phyloP scores from a whole-genome alignment of 2,797 vertebrate species.

The Periparus ater region DNA sequence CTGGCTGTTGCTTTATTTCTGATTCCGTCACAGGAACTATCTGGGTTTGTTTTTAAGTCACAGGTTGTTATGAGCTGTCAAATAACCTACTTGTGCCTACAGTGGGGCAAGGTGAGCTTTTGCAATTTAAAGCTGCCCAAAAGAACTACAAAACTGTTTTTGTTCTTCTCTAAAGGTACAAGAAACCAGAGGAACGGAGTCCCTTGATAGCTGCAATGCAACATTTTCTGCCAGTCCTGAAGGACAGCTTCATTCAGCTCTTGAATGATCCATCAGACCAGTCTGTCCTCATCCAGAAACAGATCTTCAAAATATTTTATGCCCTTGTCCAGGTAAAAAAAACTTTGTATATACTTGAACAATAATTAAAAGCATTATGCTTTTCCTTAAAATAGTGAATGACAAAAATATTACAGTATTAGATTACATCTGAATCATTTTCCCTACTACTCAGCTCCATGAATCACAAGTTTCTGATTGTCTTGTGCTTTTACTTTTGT shows the following conservation, averaged over 20 bases:
- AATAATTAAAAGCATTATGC: neutral
- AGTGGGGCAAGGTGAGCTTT: neutral
- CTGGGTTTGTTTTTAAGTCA: neutral
- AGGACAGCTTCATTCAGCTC: conserved; percentile 95
- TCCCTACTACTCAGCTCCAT: neutral
- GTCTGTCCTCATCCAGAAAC: conserved; percentile 98
- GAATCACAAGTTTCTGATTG: neutral
- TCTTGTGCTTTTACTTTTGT: neutral
- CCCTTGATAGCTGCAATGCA: conserved; percentile 98
- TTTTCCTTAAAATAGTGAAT: neutral
- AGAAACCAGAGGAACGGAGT: conserved; percentile 95
- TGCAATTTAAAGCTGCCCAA: neutral
- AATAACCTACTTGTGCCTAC: neutral
- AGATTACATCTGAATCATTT: neutral
- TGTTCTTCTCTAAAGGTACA: conserved; percentile 84
- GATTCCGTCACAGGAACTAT: neutral
- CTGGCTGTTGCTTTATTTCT: neutral
- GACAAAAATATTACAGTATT: neutral
- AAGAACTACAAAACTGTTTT: conserved; percentile 51
- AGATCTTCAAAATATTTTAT: conserved; percentile 99
- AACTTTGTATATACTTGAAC: neutral
- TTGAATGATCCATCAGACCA: conserved; percentile 91
- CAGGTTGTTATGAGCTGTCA: neutral
- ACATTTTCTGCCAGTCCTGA: conserved; percentile 97
- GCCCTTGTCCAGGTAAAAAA: conserved; percentile 94